A percentile compares a stretch with the other conserved stretches of the same genome.
phyloP scores from a whole-genome alignment of 1,140 invertebrate species.

The Tyrophagus putrescentiae region DNA sequence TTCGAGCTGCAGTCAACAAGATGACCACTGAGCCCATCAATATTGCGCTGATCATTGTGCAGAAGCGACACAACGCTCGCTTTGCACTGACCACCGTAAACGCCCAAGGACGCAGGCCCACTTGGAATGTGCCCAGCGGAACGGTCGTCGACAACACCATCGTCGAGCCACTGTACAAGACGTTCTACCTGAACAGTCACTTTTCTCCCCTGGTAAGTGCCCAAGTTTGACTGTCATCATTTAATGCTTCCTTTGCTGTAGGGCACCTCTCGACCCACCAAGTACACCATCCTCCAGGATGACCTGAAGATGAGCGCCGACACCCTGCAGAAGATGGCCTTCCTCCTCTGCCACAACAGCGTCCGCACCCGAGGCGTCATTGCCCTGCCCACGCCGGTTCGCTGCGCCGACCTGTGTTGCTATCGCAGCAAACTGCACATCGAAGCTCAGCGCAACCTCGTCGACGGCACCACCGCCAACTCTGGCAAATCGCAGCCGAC shows the following conservation, averaged over 20 bases:
- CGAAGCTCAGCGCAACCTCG: conserved; percentile 8
- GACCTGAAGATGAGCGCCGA: conserved; percentile 30
- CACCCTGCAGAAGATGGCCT: conserved; percentile 27
- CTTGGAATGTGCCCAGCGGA: conserved; percentile 4
- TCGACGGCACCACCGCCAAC: no score
- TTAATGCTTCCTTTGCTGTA: conserved; percentile 31
- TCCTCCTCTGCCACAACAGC: conserved; percentile 28
- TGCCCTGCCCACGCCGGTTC: conserved; percentile 57
- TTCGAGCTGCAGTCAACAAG: conserved; percentile 19
- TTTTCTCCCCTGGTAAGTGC: conserved; percentile 6
- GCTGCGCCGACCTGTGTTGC: conserved; percentile 31
- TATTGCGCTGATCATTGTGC: conserved; percentile 22
- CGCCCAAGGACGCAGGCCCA: not conserved
- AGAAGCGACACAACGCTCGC: conserved; percentile 22
- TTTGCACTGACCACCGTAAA: conserved; percentile 2
- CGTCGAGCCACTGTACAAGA: not conserved
- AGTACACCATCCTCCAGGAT: conserved; percentile 27
- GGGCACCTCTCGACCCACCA: conserved; percentile 26
- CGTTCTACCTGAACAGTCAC: conserved; percentile 12
- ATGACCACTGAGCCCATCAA: conserved; percentile 26
- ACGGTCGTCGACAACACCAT: conserved; percentile 15
- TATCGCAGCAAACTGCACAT: conserved; percentile 26
- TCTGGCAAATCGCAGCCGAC: no score
- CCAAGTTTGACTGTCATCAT: not conserved
- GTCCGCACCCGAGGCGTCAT: conserved; percentile 21